These are phyloP conservation scores for Laticauda laticaudata DNA, from an alignment of 2,113 vertebrate genomes.

Conservation along the genomic window DNA sequence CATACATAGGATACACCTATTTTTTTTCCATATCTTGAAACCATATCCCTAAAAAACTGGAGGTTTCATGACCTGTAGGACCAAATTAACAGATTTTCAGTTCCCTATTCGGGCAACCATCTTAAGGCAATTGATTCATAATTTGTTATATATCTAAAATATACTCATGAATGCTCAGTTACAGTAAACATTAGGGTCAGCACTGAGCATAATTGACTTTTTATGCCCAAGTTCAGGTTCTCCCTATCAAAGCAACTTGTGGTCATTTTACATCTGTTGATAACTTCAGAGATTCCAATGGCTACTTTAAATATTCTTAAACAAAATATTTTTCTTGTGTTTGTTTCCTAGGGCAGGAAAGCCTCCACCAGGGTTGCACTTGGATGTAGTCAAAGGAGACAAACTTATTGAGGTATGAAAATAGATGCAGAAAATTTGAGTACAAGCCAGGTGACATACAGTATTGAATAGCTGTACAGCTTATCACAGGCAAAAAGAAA, in stretches of 20 bases:
- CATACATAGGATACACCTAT: background rate
- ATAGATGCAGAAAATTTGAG: slow-evolving; percentile 1
- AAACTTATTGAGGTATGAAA: slow-evolving; percentile 93
- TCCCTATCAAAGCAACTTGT: background rate
- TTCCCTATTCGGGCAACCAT: background rate
- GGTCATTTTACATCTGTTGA: background rate
- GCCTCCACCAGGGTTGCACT: slow-evolving; percentile 91
- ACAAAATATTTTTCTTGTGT: slow-evolving; percentile 42
- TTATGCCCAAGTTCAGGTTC: background rate
- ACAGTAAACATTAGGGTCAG: background rate
- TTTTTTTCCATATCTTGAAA: background rate
- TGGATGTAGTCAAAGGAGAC: slow-evolving; percentile 98
- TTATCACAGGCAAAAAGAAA: background rate
- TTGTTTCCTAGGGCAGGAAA: slow-evolving; percentile 91
- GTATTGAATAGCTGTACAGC: background rate
- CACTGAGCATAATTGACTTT: background rate
- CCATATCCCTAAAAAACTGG: background rate
- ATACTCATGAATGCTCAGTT: background rate
- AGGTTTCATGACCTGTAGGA: background rate
- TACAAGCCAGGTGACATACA: background rate
- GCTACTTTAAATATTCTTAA: slow-evolving; percentile 3
- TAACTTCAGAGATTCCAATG: background rate
- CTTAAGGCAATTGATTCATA: background rate
- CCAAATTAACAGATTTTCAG: background rate
- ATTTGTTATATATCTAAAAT: background rate